Percentiles rank a stretch among this genome's conserved stretches.
Conservation (phyloP, 37 sponge, comb jelly and placozoan species). For the Eunapius fragilis region DNA sequence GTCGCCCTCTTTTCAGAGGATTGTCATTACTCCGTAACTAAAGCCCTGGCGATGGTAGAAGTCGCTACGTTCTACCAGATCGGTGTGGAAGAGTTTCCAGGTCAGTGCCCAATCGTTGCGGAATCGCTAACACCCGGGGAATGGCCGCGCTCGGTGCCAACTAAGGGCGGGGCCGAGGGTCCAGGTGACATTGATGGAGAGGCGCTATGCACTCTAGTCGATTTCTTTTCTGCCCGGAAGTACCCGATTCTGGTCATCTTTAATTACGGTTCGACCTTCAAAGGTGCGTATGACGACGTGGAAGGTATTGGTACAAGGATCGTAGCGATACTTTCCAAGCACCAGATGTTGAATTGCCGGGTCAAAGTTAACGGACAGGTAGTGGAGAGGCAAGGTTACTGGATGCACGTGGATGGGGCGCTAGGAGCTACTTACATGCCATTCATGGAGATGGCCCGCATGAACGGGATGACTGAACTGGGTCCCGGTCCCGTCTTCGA, state of each 20-base stretch:
- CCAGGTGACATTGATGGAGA: slow-evolving; percentile 6
- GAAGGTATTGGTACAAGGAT: neutral
- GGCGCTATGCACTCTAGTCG: neutral
- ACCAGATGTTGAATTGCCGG: slow-evolving; percentile 15
- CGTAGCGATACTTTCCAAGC: neutral
- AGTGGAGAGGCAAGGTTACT: slow-evolving; percentile 11
- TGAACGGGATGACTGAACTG: neutral
- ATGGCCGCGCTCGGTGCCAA: slow-evolving; percentile 9
- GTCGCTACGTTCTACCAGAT: slow-evolving; percentile 23
- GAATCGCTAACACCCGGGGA: neutral
- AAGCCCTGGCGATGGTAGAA: slow-evolving; percentile 4
- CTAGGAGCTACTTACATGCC: slow-evolving; percentile 15
- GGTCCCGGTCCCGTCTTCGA: slow-evolving; percentile 11
- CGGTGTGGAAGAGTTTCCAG: slow-evolving; percentile 13
- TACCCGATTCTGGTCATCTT: slow-evolving; percentile 2
- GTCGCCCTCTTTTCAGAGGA: slow-evolving; percentile 29
- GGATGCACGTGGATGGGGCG: slow-evolving; percentile 30
- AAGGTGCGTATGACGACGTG: slow-evolving; percentile 14
- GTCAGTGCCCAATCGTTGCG: slow-evolving; percentile 11
- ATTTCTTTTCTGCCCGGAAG: neutral
- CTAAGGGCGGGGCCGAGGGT: neutral
- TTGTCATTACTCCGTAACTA: slow-evolving; percentile 19
- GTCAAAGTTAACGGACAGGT: neutral
- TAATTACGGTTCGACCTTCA: slow-evolving; percentile 10
- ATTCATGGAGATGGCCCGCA: slow-evolving; percentile 14